phyloP scores from a whole-genome alignment of 2,888 invertebrate species.

The Morinoia aosen region DNA sequence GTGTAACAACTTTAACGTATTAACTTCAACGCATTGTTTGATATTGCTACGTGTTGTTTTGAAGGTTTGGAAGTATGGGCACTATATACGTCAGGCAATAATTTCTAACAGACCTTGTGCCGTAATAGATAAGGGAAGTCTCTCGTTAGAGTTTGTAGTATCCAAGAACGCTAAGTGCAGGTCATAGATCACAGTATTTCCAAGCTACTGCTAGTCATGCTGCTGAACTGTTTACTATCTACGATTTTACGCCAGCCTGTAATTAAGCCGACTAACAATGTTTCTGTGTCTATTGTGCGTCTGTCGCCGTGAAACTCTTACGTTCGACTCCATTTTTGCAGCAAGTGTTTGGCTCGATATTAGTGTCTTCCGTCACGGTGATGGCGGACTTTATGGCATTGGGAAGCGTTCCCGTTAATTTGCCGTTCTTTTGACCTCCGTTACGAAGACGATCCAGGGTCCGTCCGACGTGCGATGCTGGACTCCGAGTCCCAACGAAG shows the following conservation, averaged over 20 bases:
- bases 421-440: slow-evolving; percentile 37
- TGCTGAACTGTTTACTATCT: not conserved
- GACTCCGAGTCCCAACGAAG: not conserved
- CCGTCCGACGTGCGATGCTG: not conserved
- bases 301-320: not conserved
- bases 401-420: slow-evolving; percentile 28
- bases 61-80: not conserved
- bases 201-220: not conserved
- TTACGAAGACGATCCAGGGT: not conserved
- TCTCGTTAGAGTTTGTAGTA: not conserved
- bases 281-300: not conserved
- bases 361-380: slow-evolving; percentile 30
- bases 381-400: slow-evolving; percentile 25
- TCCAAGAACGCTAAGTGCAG: not conserved
- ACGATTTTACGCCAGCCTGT: not conserved
- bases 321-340: not conserved
- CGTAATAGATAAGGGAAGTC: not conserved
- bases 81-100: not conserved
- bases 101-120: not conserved
- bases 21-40: no score
- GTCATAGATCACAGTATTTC: not conserved
- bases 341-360: slow-evolving; percentile 34
- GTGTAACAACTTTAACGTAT: no score
- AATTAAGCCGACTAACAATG: not conserved
- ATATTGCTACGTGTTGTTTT: not conserved